Evolutionary conservation across 2,797 vertebrate genomes (phyloP).

Genomic region (Cossypha dichroa): DNA sequence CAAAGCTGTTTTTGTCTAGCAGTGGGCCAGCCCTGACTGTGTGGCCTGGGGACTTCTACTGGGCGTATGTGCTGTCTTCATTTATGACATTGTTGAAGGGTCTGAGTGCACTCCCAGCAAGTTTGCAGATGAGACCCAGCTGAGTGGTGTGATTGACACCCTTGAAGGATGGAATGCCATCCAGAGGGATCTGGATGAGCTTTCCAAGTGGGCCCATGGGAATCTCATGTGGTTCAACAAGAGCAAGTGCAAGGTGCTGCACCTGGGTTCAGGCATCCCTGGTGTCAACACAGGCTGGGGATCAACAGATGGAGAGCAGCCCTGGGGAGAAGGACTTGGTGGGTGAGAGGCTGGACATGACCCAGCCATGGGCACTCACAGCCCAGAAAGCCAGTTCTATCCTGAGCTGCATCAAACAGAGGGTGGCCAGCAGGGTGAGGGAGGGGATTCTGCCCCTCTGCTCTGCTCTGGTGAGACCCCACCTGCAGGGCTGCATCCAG

Average conservation of each 20-base stretch:
- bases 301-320: fast-evolving
- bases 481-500: fast-evolving
- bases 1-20: neutral
- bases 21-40: neutral
- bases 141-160: neutral
- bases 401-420: neutral
- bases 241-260: neutral
- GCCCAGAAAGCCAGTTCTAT: fast-evolving
- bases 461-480: neutral
- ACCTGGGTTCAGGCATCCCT: fast-evolving
- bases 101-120: neutral
- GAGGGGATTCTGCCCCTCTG: neutral
- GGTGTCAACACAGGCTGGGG: neutral
- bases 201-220: neutral
- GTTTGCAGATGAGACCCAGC: neutral
- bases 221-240: neutral
- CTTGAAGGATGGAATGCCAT: too few relatives aligned
- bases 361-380: too few relatives aligned
- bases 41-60: neutral
- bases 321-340: neutral
- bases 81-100: too few relatives aligned
- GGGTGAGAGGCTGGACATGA: neutral
- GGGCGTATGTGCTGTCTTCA: too few relatives aligned
- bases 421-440: neutral
- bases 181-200: neutral